Base-by-base conservation (phyloP, 2,113 vertebrate genomes). In the Peromyscus leucopus region DNA sequence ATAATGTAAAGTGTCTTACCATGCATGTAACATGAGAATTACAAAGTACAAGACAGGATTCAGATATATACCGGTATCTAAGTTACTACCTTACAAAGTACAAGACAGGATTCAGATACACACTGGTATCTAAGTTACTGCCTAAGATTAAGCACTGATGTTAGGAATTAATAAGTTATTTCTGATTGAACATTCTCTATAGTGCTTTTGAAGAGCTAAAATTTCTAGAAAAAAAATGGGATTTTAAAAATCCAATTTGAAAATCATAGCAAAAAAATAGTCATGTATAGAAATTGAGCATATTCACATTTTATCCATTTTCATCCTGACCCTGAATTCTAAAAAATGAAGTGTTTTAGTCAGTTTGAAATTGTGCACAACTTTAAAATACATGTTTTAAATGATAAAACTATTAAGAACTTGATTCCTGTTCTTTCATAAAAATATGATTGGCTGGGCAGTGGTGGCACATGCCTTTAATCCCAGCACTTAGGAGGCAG, bases 381-480 rank as follows among this genome's bases (percentile, higher is more conserved):
- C 33, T 90, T 76, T 96, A 90, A 95, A 89, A 91, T 46, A 15
- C 6, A 3, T 59, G 36, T 83, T 74, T 74, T 74, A 57, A 97
- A 74, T 92, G 84, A 88, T 93, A 93, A 94, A 95, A 86, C 15
- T 92, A 72, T 82, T 69, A 95, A 95, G n/a, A 95, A 92, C 16
- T 91, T 91, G 36, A 96, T 63, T 96, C 59, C 88, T 91, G 87
- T 67, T 85, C 28, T 93, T 96, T 83, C 55, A 96, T 33, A 95
- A 88, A 97, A 92, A 57, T 61, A 86, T 61, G 17, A 88, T 10
- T 72, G 36, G 71, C 36, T 36, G 21, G 71, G 71, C 21, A 8
- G 71, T 21, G 69, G 17, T n/a, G 17, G n/a, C 7, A 4, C 36
- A 39, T 2, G 19, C 19, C 36, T 72, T 22, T 72, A 72, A 39